Evolutionary conservation across 2,113 vertebrate genomes (phyloP).

Genomic region (Hepsetus odoe): DNA sequence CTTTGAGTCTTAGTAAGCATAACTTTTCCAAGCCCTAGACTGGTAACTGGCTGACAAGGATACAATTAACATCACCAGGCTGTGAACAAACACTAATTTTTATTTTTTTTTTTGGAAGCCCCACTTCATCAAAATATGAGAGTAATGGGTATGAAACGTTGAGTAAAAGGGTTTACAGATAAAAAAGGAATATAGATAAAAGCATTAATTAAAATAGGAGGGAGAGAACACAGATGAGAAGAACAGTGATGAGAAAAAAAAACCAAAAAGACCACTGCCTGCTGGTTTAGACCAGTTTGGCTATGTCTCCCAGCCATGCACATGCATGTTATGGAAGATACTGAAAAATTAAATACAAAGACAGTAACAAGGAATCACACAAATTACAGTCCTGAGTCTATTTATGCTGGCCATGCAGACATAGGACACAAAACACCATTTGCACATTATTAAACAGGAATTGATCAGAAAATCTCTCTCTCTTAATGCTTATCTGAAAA

Average conservation of each 20-base stretch:
- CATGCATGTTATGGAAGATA: not conserved
- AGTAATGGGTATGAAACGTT: too few species aligned
- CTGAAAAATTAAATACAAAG: not conserved
- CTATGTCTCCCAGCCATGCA: not conserved
- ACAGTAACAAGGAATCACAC: fast-evolving
- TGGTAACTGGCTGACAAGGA: too few species aligned
- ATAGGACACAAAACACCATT: not conserved
- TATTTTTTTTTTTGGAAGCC: too few species aligned
- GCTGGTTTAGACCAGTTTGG: not conserved
- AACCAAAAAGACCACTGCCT: not conserved
- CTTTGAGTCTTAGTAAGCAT: too few species aligned
- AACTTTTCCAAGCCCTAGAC: too few species aligned
- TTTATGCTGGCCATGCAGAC: not conserved
- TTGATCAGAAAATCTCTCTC: not conserved
- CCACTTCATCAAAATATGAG: too few species aligned
- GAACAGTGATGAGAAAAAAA: not conserved
- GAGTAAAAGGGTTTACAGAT: too few species aligned
- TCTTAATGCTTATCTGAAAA: not conserved
- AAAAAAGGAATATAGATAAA: too few species aligned
- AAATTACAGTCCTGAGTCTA: not conserved
- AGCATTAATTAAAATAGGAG: too few species aligned
- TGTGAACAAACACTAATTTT: too few species aligned
- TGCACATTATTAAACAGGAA: not conserved
- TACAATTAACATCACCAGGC: too few species aligned
- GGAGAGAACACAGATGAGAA: too few species aligned